A percentile compares a stretch with the other conserved stretches of the same genome.
These are phyloP conservation scores for Caenorhabditis remanei DNA, from an alignment of 1,140 invertebrate genomes.

Conservation along the genomic window DNA sequence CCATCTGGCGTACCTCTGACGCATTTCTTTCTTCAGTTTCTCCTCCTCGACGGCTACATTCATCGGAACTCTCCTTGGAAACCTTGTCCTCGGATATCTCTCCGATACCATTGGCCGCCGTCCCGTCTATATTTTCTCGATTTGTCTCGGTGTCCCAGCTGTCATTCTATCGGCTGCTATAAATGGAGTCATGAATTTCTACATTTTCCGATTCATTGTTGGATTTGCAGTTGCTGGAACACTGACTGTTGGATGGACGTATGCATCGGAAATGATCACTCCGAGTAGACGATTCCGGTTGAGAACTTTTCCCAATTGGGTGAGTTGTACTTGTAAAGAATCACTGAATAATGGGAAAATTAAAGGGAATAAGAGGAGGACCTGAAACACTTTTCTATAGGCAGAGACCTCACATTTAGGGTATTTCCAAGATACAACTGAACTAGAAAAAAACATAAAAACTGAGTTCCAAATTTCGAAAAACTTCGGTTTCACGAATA, in stretches of 20 bases:
- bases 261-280: conserved; percentile 33
- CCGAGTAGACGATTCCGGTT: conserved; percentile 33
- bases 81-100: conserved; percentile 25
- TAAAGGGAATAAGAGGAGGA: no score
- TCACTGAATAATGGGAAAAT: no score
- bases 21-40: not conserved
- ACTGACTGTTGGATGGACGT: conserved; percentile 42
- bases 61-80: conserved; percentile 15
- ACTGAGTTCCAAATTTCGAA: no score
- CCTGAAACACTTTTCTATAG: no score
- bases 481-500: no score
- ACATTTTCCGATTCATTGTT: conserved; percentile 33
- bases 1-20: no score
- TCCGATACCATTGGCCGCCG: conserved; percentile 32
- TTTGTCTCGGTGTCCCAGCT: not conserved
- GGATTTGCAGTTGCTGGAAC: conserved; percentile 27
- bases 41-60: conserved; percentile 27
- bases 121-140: conserved; percentile 17
- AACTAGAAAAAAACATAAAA: no score
- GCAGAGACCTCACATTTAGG: no score
- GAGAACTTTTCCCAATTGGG: conserved; percentile 46
- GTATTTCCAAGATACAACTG: no score
- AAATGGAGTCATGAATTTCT: conserved; percentile 23
- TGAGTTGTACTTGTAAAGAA: not conserved
- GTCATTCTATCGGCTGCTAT: conserved; percentile 21